These are phyloP conservation scores for Urosaurus nigricauda DNA, from an alignment of 2,797 vertebrate species.

Conservation along the genomic window DNA sequence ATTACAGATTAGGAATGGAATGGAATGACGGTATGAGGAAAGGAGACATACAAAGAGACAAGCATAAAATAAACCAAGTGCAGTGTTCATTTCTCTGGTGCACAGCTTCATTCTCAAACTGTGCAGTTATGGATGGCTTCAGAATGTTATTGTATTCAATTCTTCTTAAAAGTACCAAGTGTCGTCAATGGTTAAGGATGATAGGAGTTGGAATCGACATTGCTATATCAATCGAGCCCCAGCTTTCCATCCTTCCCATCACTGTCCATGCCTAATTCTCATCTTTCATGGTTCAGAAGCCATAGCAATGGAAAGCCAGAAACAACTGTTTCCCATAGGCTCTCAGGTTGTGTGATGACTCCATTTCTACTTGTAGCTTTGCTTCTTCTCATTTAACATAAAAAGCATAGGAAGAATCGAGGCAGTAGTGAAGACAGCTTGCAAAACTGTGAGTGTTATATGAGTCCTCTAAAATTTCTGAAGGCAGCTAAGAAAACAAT, in stretches of 20 bases:
- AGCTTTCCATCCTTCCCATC: background rate
- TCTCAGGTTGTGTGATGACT: background rate
- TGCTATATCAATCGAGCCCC: background rate
- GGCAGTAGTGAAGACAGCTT: background rate
- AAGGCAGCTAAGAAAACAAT: constrained; percentile 18
- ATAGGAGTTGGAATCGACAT: background rate
- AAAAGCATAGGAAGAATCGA: background rate
- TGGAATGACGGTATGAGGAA: no score
- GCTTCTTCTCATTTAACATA: background rate
- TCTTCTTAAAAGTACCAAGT: background rate
- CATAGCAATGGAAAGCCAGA: background rate
- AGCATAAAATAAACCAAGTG: no score
- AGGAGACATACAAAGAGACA: no score
- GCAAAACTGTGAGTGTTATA: background rate
- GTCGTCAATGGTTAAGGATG: background rate
- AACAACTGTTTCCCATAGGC: background rate
- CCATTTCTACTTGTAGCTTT: background rate
- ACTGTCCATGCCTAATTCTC: background rate
- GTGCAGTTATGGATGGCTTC: background rate
- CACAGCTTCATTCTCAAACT: background rate
- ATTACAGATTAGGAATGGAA: no score
- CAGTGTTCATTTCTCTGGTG: no score
- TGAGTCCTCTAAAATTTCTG: background rate
- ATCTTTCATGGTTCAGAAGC: background rate
- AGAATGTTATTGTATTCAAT: background rate